Percentiles rank a stretch among this genome's conserved stretches.
Conservation (phyloP, 2,797 vertebrate genomes). For the Lindbergichthys nudifrons region DNA sequence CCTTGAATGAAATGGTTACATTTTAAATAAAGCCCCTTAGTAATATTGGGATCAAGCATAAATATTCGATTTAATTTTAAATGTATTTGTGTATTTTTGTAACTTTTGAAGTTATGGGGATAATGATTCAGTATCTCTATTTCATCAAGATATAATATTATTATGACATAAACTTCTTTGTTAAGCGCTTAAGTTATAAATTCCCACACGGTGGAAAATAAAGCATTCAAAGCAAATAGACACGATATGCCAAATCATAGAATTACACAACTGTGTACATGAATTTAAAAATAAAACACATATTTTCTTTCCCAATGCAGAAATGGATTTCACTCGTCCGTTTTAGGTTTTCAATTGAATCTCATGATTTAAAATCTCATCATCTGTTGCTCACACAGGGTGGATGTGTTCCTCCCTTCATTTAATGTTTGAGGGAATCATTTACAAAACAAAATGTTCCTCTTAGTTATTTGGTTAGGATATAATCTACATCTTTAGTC, state of each 20-base stretch:
- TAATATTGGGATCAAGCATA: background rate
- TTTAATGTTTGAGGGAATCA: background rate
- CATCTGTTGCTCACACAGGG: background rate
- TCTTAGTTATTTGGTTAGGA: background rate
- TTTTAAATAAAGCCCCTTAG: background rate
- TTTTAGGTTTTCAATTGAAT: slow-evolving; percentile 5
- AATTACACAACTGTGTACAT: too few relatives aligned
- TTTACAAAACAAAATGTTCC: background rate
- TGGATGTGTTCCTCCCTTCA: background rate
- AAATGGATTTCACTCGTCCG: background rate
- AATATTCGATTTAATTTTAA: background rate
- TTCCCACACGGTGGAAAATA: too few relatives aligned
- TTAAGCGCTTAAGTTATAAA: background rate
- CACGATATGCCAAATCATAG: too few relatives aligned
- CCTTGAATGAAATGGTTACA: too few relatives aligned
- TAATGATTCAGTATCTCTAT: background rate
- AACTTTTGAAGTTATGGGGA: background rate
- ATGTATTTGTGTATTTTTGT: background rate
- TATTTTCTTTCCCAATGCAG: too few relatives aligned
- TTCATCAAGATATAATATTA: background rate
- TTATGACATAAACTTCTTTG: background rate
- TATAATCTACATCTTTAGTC: background rate
- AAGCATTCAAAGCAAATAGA: background rate
- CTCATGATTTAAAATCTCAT: slow-evolving; percentile 31
- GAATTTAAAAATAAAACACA: too few relatives aligned